These are phyloP conservation scores for Ischnus inquisitorius DNA, from an alignment of 2,888 invertebrate genomes.

Conservation along the genomic window DNA sequence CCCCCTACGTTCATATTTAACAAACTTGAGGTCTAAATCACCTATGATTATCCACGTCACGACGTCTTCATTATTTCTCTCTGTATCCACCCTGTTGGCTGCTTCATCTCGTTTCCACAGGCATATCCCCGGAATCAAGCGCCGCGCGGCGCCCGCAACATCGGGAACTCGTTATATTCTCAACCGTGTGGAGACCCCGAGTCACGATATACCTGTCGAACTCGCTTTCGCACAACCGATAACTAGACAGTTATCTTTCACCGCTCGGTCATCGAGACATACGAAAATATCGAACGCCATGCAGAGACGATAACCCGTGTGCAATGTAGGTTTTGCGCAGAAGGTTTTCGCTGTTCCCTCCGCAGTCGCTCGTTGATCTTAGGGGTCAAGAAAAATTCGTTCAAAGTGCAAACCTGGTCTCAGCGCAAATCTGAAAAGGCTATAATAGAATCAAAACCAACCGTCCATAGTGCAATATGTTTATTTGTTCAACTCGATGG, in stretches of 20 bases:
- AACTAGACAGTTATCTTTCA: constrained; percentile 65
- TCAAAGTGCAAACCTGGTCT: constrained; percentile 41
- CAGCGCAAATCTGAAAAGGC: background rate
- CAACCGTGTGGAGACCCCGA: constrained; percentile 22
- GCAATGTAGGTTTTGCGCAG: background rate
- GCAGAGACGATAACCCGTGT: background rate
- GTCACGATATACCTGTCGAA: constrained; percentile 69
- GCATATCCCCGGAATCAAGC: constrained; percentile 32
- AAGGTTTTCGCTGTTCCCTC: background rate
- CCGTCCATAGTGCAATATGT: background rate
- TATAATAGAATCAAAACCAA: constrained; percentile 14
- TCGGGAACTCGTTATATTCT: constrained; percentile 44
- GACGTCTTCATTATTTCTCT: constrained; percentile 70
- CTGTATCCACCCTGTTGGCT: constrained; percentile 12
- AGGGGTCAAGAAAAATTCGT: constrained; percentile 54
- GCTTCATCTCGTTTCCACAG: constrained; percentile 26
- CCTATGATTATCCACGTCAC: constrained; percentile 69
- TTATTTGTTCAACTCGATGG: background rate
- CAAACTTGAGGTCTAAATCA: constrained; percentile 69
- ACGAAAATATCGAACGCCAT: constrained; percentile 60
- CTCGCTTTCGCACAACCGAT: constrained; percentile 46
- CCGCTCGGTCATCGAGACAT: constrained; percentile 51
- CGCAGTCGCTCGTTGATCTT: constrained; percentile 26
- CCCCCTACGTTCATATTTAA: constrained; percentile 63
- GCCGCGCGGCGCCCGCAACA: background rate